Evolutionary conservation across 2,113 vertebrate species (phyloP).

Genomic region (Cyanoderma ruficeps): DNA sequence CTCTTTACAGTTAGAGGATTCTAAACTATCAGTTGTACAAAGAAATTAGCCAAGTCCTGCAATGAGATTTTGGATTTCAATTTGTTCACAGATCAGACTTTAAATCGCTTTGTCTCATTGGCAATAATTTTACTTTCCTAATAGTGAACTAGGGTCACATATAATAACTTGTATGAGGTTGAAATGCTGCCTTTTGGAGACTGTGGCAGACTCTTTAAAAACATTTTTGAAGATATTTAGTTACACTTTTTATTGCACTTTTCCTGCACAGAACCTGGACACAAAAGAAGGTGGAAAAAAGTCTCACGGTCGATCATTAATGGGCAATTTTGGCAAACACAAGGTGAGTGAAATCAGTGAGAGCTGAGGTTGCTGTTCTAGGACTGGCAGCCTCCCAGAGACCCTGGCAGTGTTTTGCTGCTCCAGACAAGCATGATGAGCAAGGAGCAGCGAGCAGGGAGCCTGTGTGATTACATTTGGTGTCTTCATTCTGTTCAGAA

Average conservation of each 20-base stretch:
- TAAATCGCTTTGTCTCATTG: neutral
- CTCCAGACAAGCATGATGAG: neutral
- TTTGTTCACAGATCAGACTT: neutral
- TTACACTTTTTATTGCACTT: neutral
- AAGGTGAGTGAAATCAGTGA: constrained; percentile 79
- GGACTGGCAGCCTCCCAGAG: neutral
- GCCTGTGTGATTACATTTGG: neutral
- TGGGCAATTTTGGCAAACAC: constrained; percentile 88
- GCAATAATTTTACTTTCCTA: neutral
- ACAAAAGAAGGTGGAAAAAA: constrained; percentile 88
- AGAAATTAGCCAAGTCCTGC: neutral
- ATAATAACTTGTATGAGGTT: neutral
- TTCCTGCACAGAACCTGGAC: constrained; percentile 80
- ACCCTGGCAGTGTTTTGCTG: neutral
- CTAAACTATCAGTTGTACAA: neutral
- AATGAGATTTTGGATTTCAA: neutral
- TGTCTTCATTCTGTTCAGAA: neutral
- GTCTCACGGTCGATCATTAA: constrained; percentile 87
- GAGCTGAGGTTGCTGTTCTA: neutral
- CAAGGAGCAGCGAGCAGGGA: neutral
- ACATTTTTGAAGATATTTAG: neutral
- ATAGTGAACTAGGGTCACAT: neutral
- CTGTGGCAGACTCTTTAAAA: neutral
- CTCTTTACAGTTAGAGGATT: neutral
- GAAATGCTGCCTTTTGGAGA: neutral